These are phyloP conservation scores for Chloroclystis v-ata DNA, from an alignment of 2,888 invertebrate genomes.

Conservation along the genomic window DNA sequence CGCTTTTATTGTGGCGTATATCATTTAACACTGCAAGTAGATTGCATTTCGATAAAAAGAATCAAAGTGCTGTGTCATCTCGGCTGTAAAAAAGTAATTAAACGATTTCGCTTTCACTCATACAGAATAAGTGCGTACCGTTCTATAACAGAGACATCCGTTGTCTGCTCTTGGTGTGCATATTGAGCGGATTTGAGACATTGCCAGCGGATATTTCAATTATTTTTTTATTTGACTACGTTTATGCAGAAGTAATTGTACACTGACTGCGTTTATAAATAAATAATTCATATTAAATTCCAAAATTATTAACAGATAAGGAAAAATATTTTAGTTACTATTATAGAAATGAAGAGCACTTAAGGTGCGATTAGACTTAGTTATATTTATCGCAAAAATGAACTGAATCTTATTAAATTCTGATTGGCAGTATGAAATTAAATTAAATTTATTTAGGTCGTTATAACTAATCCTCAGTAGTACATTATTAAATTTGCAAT, in stretches of 20 bases:
- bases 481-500: no score
- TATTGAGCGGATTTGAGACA: slow-evolving; percentile 10
- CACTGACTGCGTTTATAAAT: no score
- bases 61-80: slow-evolving; percentile 65
- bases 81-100: slow-evolving; percentile 65
- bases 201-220: slow-evolving; percentile 4
- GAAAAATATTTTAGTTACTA: no score
- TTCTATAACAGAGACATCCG: slow-evolving; percentile 62
- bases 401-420: no score
- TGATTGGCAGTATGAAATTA: no score
- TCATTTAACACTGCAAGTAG: slow-evolving; percentile 43
- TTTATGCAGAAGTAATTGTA: not conserved
- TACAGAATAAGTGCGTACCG: slow-evolving; percentile 57
- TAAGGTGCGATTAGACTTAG: no score
- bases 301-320: no score
- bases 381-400: no score
- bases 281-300: no score
- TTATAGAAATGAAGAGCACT: no score
- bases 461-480: no score
- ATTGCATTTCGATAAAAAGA: slow-evolving; percentile 40
- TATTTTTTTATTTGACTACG: not conserved
- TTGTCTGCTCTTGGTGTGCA: slow-evolving; percentile 35
- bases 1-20: slow-evolving; percentile 42
- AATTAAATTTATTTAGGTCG: no score
- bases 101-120: slow-evolving; percentile 71